Conservation (phyloP, 2,113 vertebrate genomes). For the Hepsetus odoe region DNA sequence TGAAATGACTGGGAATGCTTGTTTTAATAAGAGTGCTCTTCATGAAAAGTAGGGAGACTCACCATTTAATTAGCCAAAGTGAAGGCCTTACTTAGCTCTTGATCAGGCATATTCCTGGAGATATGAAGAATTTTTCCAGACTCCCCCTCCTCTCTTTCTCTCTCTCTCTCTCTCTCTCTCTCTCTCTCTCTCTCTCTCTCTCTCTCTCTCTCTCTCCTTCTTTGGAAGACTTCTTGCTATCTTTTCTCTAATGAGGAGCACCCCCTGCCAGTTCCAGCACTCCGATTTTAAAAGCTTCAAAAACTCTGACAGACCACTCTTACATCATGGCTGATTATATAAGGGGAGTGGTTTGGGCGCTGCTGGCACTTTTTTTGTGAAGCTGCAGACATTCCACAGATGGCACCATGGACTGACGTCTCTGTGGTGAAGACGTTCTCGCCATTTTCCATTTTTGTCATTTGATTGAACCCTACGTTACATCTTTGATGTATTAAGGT, state of each 20-base stretch:
- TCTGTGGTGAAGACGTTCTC: slow-evolving; percentile 8
- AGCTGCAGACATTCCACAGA: slow-evolving; percentile 47
- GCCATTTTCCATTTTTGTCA: slow-evolving; percentile 8
- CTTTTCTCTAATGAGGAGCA: slow-evolving; percentile 27
- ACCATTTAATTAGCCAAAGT: slow-evolving; percentile 94
- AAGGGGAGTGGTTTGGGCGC: slow-evolving; percentile 42
- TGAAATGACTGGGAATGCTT: slow-evolving; percentile 88
- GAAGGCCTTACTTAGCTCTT: slow-evolving; percentile 76
- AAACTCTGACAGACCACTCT: slow-evolving; percentile 44
- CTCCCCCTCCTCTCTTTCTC: slow-evolving; percentile 26
- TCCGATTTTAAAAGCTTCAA: slow-evolving; percentile 40
- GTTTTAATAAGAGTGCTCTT: slow-evolving; percentile 94
- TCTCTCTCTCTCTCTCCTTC: slow-evolving; percentile 23
- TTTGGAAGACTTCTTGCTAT: slow-evolving; percentile 43
- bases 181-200: slow-evolving; percentile 13
- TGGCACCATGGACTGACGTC: slow-evolving; percentile 31
- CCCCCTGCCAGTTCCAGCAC: slow-evolving; percentile 19
- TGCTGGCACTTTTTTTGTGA: slow-evolving; percentile 34
- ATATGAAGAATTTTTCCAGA: slow-evolving; percentile 61
- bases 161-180: slow-evolving; percentile 22
- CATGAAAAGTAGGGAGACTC: slow-evolving; percentile 84
- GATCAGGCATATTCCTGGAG: slow-evolving; percentile 81
- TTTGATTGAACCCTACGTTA: slow-evolving; percentile 31
- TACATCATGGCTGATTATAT: slow-evolving; percentile 47
- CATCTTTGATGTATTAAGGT: slow-evolving; percentile 14